Evolutionary conservation across 2,113 vertebrate genomes (phyloP).

Genomic region (Lophius piscatorius): DNA sequence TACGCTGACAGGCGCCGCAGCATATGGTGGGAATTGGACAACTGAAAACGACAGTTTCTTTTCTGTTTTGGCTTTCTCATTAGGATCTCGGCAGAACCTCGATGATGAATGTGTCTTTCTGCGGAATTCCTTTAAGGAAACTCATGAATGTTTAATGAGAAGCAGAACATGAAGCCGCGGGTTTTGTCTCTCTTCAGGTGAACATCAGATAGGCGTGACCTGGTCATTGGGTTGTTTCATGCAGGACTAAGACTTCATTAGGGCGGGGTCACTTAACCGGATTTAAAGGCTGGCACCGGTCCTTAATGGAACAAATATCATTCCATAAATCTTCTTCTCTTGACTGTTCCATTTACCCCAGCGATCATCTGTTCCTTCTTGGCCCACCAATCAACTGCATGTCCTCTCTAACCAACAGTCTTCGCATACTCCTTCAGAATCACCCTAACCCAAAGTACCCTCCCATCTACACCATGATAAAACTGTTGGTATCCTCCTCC

Average conservation of each 20-base stretch:
- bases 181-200: slow-evolving; percentile 48
- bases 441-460: too few relatives aligned
- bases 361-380: too few relatives aligned
- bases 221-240: slow-evolving; percentile 28
- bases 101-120: slow-evolving; percentile 67
- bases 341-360: too few relatives aligned
- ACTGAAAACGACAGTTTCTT: slow-evolving; percentile 59
- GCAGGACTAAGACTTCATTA: not conserved
- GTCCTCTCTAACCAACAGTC: too few relatives aligned
- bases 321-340: too few relatives aligned
- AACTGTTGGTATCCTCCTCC: too few relatives aligned
- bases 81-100: slow-evolving; percentile 63
- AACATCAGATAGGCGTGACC: slow-evolving; percentile 31
- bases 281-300: too few relatives aligned
- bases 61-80: slow-evolving; percentile 63
- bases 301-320: too few relatives aligned
- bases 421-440: too few relatives aligned
- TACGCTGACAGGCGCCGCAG: slow-evolving; percentile 54
- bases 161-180: slow-evolving; percentile 24
- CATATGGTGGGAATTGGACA: slow-evolving; percentile 66
- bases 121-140: slow-evolving; percentile 33
- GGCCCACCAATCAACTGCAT: too few relatives aligned
- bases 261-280: too few relatives aligned
- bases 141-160: slow-evolving; percentile 60
- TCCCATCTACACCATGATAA: too few relatives aligned